Evolutionary conservation across 2,113 vertebrate genomes (phyloP), one percentile per base, ranked within the genome.

Genomic region (Passer domesticus): DNA sequence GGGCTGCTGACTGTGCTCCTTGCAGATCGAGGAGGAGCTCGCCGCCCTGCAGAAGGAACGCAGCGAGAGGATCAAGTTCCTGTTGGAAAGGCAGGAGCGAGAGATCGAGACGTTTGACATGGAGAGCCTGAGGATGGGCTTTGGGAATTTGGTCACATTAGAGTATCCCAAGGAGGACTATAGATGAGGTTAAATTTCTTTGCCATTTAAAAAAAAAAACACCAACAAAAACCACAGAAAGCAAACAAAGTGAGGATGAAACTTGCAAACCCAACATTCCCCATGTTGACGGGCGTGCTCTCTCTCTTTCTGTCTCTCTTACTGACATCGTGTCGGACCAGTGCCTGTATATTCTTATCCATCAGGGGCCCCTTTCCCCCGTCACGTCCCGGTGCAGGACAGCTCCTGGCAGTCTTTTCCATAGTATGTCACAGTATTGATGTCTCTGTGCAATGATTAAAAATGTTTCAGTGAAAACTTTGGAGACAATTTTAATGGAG

Each of bases 101-200:
- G 99, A 99, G 98, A 98, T 98, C 46, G 99, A 99, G 94, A 98
- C 97, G 95, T 99, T 99, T 95, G 99, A 99, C 98, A 97, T 99
- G 99, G 99, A 99, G 98, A 99, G 99, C 97, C 95, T 99, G 96
- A 98, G 99, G 52, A 99, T 99, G 98, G 99, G 99, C 97, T 99
- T 99, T 83, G 98, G 98, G 79, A 99, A 99, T 98, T 98, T 99
- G 98, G 98, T 99, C 83, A 98, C 98, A 41, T 98, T 99, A 98
- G 99, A 99, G 94, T 99, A 98, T 94, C 99, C 99, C 97, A 99
- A 99, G 98, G 99, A 99, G 96, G 99, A 99, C 98, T 99, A 99
- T 97, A 99, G 99, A 99, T 99, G 99, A 99, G 98, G 98, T 96
- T 97, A 74, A 95, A 97, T 97, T 95, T 81, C 73, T 87, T 98